Percentiles rank a stretch among this genome's conserved stretches.
phyloP scores from a whole-genome alignment of 2,888 invertebrate species.

The Sisyra terminalis region DNA sequence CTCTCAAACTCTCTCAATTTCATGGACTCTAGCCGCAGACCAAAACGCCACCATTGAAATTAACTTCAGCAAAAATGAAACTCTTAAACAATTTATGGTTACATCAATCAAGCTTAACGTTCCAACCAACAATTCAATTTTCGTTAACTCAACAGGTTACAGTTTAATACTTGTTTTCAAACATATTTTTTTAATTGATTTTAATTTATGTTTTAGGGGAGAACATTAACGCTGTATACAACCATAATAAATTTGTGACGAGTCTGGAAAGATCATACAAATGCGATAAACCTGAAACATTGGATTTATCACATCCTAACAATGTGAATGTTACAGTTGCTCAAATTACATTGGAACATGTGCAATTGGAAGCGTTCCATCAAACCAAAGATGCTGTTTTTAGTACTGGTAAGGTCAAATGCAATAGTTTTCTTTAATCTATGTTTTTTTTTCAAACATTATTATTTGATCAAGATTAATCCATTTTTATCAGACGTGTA shows the following conservation, averaged over 20 bases:
- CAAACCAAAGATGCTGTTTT: conserved; percentile 33
- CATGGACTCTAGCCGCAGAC: conserved; percentile 22
- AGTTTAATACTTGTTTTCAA: neutral
- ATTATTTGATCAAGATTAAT: neutral
- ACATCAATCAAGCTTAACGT: conserved; percentile 16
- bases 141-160: neutral
- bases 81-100: conserved; percentile 19
- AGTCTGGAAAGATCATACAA: conserved; percentile 54
- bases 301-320: conserved; percentile 32
- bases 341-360: conserved; percentile 35
- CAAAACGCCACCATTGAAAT: conserved; percentile 12
- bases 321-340: conserved; percentile 24
- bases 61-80: conserved; percentile 25
- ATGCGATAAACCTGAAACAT: conserved; percentile 39
- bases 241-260: conserved; percentile 35
- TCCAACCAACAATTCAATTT: conserved; percentile 1
- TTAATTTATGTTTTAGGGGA: conserved; percentile 8
- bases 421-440: neutral
- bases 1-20: conserved; percentile 22
- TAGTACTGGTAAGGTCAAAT: conserved; percentile 37
- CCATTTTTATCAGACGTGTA: neutral
- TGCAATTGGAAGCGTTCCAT: conserved; percentile 63
- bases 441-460: neutral
- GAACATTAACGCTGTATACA: conserved; percentile 18
- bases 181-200: neutral